phyloP scores from a whole-genome alignment of 1,140 invertebrate genomes.

The Zaprionus africanus region DNA sequence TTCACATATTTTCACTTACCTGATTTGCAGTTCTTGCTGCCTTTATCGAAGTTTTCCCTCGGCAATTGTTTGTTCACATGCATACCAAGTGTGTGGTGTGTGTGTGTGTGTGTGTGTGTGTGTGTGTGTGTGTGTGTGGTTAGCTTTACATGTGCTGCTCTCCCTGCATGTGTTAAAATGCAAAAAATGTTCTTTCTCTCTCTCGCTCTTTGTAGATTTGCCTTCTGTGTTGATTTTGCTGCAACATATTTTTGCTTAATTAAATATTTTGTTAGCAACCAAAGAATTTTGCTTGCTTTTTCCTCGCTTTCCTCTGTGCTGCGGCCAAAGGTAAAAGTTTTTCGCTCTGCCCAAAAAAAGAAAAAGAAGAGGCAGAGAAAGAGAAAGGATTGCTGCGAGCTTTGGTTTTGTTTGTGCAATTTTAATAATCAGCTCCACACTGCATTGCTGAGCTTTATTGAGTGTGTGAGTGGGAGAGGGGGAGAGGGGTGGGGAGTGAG shows the following conservation, averaged over 20 bases:
- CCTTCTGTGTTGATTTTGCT: constrained; percentile 55
- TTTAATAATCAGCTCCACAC: constrained; percentile 57
- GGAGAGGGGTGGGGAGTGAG: background rate
- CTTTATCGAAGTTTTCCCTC: constrained; percentile 54
- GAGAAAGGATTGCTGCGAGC: background rate
- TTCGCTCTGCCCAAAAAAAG: background rate
- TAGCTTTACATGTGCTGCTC: constrained; percentile 26
- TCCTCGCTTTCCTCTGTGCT: constrained; percentile 21
- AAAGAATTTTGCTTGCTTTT: constrained; percentile 45
- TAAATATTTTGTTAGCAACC: constrained; percentile 69
- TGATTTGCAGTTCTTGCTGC: constrained; percentile 45
- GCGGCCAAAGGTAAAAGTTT: constrained; percentile 25
- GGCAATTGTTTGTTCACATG: constrained; percentile 27
- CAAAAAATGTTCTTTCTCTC: background rate
- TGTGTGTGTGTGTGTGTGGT: constrained; percentile 43
- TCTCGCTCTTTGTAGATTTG: background rate
- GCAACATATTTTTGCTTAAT: constrained; percentile 78
- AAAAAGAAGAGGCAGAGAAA: background rate
- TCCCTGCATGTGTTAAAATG: constrained; percentile 24
- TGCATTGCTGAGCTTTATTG: constrained; percentile 36
- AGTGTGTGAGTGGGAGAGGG: background rate
- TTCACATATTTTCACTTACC: constrained; percentile 54
- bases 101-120: constrained; percentile 18
- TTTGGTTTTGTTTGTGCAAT: constrained; percentile 30
- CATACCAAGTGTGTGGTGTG: background rate